Evolutionary conservation across 2,888 invertebrate genomes (phyloP).

Genomic region (Aphidius colemani): DNA sequence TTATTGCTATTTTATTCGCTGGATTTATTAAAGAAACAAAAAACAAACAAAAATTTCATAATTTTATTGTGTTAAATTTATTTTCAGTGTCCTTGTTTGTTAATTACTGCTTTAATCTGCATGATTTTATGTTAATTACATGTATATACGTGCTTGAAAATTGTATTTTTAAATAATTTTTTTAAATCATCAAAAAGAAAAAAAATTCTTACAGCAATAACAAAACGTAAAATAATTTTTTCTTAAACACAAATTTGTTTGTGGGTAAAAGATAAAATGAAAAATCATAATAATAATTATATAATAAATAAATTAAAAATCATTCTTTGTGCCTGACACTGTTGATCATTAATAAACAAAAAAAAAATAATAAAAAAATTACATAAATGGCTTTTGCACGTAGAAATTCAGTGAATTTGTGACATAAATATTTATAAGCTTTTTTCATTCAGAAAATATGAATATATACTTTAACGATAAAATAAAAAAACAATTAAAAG

Average conservation of each 20-base stretch:
- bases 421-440: neutral
- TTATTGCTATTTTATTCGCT: conserved; percentile 35
- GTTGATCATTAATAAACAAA: neutral
- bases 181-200: too few relatives aligned
- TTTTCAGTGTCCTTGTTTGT: conserved; percentile 18
- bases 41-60: conserved; percentile 43
- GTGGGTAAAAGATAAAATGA: neutral
- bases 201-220: too few relatives aligned
- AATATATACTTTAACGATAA: neutral
- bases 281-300: neutral
- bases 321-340: too few relatives aligned
- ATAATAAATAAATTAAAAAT: neutral
- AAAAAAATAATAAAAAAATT: neutral
- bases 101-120: neutral
- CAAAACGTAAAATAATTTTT: neutral
- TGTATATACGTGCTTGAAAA: conserved; percentile 14
- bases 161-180: conserved; percentile 5
- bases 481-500: neutral
- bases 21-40: conserved; percentile 36
- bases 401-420: neutral
- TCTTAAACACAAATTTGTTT: neutral
- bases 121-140: conserved; percentile 2
- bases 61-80: conserved; percentile 37
- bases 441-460: neutral
- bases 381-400: neutral